Evolutionary conservation across 1,140 invertebrate genomes (phyloP), one percentile per base, ranked within the genome.

Genomic region (Pseudoatta argentina): DNA sequence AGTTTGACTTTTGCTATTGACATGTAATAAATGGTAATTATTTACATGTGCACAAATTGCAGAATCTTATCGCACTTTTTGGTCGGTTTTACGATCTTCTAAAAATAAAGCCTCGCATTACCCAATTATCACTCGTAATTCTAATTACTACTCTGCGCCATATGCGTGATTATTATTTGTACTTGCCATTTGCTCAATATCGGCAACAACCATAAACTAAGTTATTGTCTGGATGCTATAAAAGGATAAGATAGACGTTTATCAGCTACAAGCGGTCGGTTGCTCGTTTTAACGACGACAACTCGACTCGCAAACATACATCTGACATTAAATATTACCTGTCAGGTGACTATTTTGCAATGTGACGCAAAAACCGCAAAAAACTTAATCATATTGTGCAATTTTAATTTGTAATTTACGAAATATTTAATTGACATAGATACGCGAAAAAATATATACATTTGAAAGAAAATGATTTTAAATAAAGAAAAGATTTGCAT

Each of bases 171-270:
- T 92, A 87, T 88, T 93, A 91, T 93, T 92, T 93, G 92, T 88
- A 88, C 87, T 89, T 90, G 92, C 85, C 91, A 91, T 92, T 90
- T 89, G 91, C 86, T 88, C 87, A 89, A 87, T 89, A 92, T 91
- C 91, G 89, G 76, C 71, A 67, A 88, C 87, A 90, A 88, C 91
- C 91, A 93, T 93, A 94, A 94, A 93, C 77, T 89, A 85, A 90
- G 91, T 94, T 94, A 93, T 93, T 91, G 91, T 91, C 87, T 63
- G 87, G 85, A 82, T 91, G 91, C 86, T 76, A 93, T 93, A 94
- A 94, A 94, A 92, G 92, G 93, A 94, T 93, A 93, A 93, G 92
- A 92, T 91, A 89, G 92, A 92, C 91, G 93, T 94, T 93, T 93
- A 93, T 93, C 93, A 93, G 91, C 90, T 86, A 88, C 86, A 88